phyloP scores from a whole-genome alignment of 2,888 invertebrate species.

The Agrotis puta region DNA sequence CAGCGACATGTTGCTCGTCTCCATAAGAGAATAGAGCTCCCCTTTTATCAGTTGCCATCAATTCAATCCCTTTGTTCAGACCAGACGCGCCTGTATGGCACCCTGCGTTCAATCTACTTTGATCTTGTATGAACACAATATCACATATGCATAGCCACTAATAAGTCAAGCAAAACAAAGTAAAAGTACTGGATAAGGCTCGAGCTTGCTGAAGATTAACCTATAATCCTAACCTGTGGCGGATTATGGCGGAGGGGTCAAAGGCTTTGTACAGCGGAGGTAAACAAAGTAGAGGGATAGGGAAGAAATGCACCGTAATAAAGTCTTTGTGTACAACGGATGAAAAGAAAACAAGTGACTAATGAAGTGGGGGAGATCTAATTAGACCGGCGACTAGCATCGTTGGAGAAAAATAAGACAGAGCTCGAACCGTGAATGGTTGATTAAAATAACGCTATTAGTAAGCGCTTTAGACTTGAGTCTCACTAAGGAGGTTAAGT shows the following conservation, averaged over 20 bases:
- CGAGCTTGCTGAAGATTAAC: constrained; percentile 45
- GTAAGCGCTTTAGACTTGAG: constrained; percentile 44
- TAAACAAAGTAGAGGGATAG: constrained; percentile 29
- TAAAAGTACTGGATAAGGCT: constrained; percentile 25
- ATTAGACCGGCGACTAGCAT: constrained; percentile 60
- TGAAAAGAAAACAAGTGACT: constrained; percentile 62
- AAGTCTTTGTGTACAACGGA: constrained; percentile 21
- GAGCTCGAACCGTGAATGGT: constrained; percentile 34
- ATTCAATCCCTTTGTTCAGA: constrained; percentile 77
- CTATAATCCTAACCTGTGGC: constrained; percentile 42
- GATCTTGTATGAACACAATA: constrained; percentile 61
- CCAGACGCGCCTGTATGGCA: constrained; percentile 66
- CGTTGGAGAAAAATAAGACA: constrained; percentile 58
- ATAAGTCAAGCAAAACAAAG: constrained; percentile 21
- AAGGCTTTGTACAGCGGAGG: constrained; percentile 22
- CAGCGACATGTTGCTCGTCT: constrained; percentile 78
- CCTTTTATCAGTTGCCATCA: constrained; percentile 78
- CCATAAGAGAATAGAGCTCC: constrained; percentile 65
- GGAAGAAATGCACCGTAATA: constrained; percentile 39
- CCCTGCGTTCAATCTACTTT: constrained; percentile 73
- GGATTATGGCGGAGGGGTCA: constrained; percentile 44
- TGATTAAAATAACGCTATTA: constrained; percentile 64
- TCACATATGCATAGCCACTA: constrained; percentile 21
- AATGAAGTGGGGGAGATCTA: constrained; percentile 68
- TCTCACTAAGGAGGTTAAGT: constrained; percentile 58